These are phyloP conservation scores for Pomatostomus ruficeps DNA, from an alignment of 2,113 vertebrate genomes.

Conservation along the genomic window DNA sequence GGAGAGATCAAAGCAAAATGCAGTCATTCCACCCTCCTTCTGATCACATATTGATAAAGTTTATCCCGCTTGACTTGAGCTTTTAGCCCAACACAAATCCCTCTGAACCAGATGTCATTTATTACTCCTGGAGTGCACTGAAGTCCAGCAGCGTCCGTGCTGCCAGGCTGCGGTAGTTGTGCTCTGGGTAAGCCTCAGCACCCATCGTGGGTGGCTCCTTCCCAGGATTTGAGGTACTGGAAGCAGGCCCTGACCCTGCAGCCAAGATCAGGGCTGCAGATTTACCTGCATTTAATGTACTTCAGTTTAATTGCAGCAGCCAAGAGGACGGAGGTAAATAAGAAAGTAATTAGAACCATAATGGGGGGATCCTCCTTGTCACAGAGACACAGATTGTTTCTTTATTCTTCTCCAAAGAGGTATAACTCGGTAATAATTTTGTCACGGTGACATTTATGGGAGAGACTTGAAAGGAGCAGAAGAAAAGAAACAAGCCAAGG, in stretches of 20 bases:
- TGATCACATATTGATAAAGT: slow-evolving; percentile 60
- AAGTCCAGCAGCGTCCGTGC: background rate
- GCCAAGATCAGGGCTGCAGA: background rate
- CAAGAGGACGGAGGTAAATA: slow-evolving; percentile 52
- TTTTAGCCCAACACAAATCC: slow-evolving; percentile 2
- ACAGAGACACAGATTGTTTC: slow-evolving; percentile 19
- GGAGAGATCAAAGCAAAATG: slow-evolving; percentile 41
- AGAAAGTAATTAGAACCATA: slow-evolving; percentile 55
- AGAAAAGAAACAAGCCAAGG: slow-evolving; percentile 32
- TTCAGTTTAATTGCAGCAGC: slow-evolving; percentile 39
- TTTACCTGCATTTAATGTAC: slow-evolving; percentile 25
- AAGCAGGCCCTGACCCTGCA: background rate
- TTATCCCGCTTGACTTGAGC: background rate
- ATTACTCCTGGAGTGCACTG: background rate
- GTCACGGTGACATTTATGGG: background rate
- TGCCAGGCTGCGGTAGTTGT: background rate
- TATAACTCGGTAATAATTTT: slow-evolving; percentile 18
- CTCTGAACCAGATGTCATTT: background rate
- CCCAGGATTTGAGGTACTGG: background rate
- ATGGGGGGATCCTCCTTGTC: slow-evolving; percentile 54
- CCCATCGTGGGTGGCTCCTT: background rate
- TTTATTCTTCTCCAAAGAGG: slow-evolving; percentile 41
- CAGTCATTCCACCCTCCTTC: background rate
- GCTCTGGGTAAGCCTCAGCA: background rate
- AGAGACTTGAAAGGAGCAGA: slow-evolving; percentile 24